These are phyloP conservation scores for Oithona nana DNA, from an alignment of 2,888 invertebrate genomes.

Conservation along the genomic window DNA sequence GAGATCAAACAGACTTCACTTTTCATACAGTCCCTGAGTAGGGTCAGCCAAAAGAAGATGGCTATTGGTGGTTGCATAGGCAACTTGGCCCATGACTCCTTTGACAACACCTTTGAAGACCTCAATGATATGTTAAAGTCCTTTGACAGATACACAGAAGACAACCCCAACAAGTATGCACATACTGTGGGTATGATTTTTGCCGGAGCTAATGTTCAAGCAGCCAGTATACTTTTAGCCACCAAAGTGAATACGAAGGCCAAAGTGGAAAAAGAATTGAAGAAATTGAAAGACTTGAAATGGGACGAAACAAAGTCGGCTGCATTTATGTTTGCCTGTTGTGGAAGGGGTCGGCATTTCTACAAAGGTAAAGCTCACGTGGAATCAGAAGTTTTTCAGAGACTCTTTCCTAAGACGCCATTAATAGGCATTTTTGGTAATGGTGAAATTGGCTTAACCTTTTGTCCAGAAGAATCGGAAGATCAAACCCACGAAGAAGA, in stretches of 20 bases:
- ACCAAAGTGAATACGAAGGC: background rate
- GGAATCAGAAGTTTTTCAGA: slow-evolving; percentile 2
- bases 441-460: slow-evolving; percentile 7
- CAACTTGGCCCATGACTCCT: background rate
- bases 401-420: slow-evolving; percentile 1
- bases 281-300: background rate
- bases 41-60: background rate
- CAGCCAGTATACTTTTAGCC: background rate
- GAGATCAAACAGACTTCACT: background rate
- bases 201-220: background rate
- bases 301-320: background rate
- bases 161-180: background rate
- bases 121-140: background rate
- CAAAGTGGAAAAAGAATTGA: background rate
- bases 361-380: background rate
- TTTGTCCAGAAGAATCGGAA: no score
- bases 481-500: background rate
- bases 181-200: background rate
- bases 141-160: background rate
- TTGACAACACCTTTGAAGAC: background rate
- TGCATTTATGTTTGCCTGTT: slow-evolving; percentile 17
- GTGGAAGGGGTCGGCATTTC: slow-evolving; percentile 2
- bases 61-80: background rate
- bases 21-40: background rate
- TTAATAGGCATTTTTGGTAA: slow-evolving; percentile 9